Base-by-base conservation (phyloP, 1,140 invertebrate species). In the Brachystomella parvula region DNA sequence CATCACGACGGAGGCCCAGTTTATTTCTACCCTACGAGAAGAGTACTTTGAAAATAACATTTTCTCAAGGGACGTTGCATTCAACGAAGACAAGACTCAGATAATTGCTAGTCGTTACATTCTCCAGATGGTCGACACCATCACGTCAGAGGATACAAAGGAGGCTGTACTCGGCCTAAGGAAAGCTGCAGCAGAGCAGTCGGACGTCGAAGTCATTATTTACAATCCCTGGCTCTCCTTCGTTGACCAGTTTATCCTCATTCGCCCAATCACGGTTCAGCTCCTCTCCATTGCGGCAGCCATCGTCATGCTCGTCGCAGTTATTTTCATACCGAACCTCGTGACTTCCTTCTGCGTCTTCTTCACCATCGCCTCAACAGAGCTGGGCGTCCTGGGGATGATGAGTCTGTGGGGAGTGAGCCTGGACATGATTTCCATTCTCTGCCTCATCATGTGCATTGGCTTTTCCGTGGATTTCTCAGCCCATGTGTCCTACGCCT, bases 361-460 rank as follows among this genome's bases (percentile, higher is more conserved):
- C 2, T 88, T 96, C 68, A 93, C 92, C 69, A 95, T 98, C 44
- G 85, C 96, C 19, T 96, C 92, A 1, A 96, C 98, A 66, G 92
- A 96, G 77, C 78, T 89, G 3, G 94, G 95, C 19, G 92, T 98
- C 0, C 88, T 94, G 1, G 94, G 94, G 0, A 96, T 96, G 79
- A 95, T 98, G 90, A 87, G 92, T 0, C 79, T 96, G 0, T 97
- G 94, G 93, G 86, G 87, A 68, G 91, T 98, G 0, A 94, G 92
- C 75, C 80, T 98, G 33, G 94, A 96, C 76, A 93, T 93, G 2
- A 95, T 98, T 72, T 96, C 94, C 0, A 98, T 98, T 93, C 96
- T 98, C 44, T 96, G 96, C 75, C 81, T 98, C 1, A 96, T 98
- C 47, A 98, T 98, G 94, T 96, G 94, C 74, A 96, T 98, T 33